Base-by-base conservation (phyloP, 1,140 invertebrate genomes). In the Eupristina koningsbergeri region DNA sequence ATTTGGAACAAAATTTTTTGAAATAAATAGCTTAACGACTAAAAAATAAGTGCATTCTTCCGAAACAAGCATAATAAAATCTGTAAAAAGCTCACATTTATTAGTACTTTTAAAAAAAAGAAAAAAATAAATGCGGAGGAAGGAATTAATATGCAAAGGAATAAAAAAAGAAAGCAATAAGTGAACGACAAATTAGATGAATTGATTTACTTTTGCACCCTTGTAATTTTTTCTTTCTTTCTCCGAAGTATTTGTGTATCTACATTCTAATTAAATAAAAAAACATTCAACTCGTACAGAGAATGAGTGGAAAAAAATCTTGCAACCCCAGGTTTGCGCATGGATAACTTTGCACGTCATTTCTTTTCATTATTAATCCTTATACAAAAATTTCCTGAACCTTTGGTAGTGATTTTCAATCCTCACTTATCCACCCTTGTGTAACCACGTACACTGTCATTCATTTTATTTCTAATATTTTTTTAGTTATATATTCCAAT, bases 231-330 rank as follows among this genome's bases (percentile, higher is more conserved):
- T 75, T 75, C 76, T 19, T n/a, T 5, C 31, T 11, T 17, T 0
- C n/a, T n/a, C n/a, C 69, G 53, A n/a, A n/a, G n/a, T n/a, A n/a
- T n/a, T n/a, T 22, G 71, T 15, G 47, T 47, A 15, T 64, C n/a
- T 31, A 45, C 36, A 61, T 26, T 81, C 58, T 82, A 82, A 82
- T 82, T 82, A 82, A 82, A 36, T 63, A 64, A 47, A 61, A 81
- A n/a, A 81, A 69, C 13, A 13, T 2, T 19, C 29, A 17, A 17
- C 31, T 3, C 15, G 11, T 34, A 22, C 29, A 19, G 19, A 71
- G 39, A 80, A 58, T 2, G 36, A 50, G 34, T 39, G 8, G 39
- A 50, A 47, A 79, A 67, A 39, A 45, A 26, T 17, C 29, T 78
- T 36, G 76, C 76, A 76, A 47, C 74, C 74, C 74, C 15, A 36